Evolutionary conservation across 1,140 invertebrate genomes (phyloP), one percentile per base, ranked within the genome.

Genomic region (Panulirus ornatus): DNA sequence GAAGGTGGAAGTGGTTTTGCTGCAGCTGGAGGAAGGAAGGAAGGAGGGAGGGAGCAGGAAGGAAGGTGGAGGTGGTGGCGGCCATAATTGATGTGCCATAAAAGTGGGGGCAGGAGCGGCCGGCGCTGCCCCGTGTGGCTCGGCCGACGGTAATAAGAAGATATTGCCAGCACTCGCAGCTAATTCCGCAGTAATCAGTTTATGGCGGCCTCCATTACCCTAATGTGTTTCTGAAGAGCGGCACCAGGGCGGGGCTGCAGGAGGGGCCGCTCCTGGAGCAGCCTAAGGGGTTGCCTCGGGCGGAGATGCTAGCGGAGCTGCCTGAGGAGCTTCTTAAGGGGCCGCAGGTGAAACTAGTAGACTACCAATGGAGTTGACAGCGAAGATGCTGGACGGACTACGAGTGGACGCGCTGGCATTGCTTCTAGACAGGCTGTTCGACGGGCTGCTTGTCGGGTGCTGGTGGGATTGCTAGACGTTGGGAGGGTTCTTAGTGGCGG

Each of bases 211-310:
- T 89, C 87, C 87, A 89, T 89, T 89, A 89, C 87, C 87, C 87
- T 89, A 89, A 89, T 89, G 87, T 89, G 87, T 89, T 89, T 89
- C 87, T 89, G 87, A 89, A 89, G 87, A 89, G 87, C 85, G 78
- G 87, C 81, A 89, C 87, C 70, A 89, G 66, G 63, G 66, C 19
- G 79, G 87, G 54, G 76, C 54, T 38, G 87, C 16, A 1, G 14
- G 27, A 19, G 51, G 84, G 19, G 51, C 36, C 0, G 38, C 51
- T 27, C 22, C 30, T 14, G 66, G 40, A 14, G 34, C 22, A 11
- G 82, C 19, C 19, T 47, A 19, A 34, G 0, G 44, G 6, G 22
- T 22, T 11, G 27, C 0, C 5, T 27, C n/a, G 58, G 3, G 44
- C 44, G 16, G 6, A 22, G 0, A 22, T 0, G 54, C n/a, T n/a